A percentile compares a stretch with the other conserved stretches of the same genome.
Conservation (phyloP, 1,140 invertebrate genomes). For the Mamestra configurata region DNA sequence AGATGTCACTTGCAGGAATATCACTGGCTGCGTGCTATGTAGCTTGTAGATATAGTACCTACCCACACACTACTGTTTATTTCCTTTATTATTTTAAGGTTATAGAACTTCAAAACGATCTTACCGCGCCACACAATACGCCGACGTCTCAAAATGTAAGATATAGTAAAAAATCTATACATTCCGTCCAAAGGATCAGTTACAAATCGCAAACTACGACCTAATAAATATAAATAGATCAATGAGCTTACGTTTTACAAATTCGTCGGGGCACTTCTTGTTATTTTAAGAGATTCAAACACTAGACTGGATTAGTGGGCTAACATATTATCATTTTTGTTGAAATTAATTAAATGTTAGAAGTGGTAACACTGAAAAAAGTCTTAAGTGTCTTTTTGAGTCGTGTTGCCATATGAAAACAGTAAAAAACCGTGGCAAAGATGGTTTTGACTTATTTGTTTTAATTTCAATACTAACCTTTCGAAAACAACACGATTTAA, state of each 20-base stretch:
- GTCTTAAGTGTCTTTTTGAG: not conserved
- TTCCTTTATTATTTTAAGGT: not conserved
- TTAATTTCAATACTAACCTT: no score
- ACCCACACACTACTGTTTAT: not conserved
- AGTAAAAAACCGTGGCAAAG: no score
- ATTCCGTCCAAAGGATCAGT: slow-evolving; percentile 73
- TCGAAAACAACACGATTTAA: not conserved
- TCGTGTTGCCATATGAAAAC: not conserved
- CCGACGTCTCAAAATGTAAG: slow-evolving; percentile 51
- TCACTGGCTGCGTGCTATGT: not conserved
- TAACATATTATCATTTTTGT: not conserved
- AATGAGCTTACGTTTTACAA: slow-evolving; percentile 77
- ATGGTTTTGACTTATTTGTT: no score
- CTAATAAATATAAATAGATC: slow-evolving; percentile 79
- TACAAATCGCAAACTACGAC: slow-evolving; percentile 76
- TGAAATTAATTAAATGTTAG: not conserved
- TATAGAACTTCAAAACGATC: slow-evolving; percentile 27
- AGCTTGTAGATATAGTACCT: not conserved
- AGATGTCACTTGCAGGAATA: no score
- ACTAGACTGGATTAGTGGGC: slow-evolving; percentile 38
- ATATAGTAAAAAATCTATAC: slow-evolving; percentile 82
- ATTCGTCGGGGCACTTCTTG: slow-evolving; percentile 80
- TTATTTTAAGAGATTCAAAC: slow-evolving; percentile 67
- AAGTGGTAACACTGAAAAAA: not conserved
- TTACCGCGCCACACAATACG: slow-evolving; percentile 11